phyloP scores from a whole-genome alignment of 2,113 vertebrate species.

The Stegostoma tigrinum region DNA sequence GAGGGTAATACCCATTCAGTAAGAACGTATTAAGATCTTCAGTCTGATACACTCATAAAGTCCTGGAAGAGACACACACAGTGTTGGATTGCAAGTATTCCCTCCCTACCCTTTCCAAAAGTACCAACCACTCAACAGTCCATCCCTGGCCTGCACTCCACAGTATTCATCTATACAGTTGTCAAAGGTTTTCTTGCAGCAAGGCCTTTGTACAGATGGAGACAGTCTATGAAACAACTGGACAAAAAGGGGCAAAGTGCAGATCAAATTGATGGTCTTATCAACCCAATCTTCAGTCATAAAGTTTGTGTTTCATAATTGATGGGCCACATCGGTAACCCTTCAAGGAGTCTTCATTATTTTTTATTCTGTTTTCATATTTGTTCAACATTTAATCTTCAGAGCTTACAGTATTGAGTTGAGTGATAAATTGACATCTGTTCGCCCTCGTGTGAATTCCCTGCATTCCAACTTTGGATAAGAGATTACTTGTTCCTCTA shows the following conservation, averaged over 20 bases:
- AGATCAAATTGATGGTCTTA: background rate
- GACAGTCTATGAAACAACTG: background rate
- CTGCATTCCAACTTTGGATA: background rate
- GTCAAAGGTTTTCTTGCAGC: background rate
- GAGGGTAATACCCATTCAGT: background rate
- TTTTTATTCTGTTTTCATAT: background rate
- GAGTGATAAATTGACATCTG: background rate
- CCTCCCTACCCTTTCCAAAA: background rate
- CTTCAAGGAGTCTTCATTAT: no score
- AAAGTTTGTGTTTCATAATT: background rate
- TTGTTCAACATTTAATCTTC: constrained; percentile 9
- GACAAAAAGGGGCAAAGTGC: background rate
- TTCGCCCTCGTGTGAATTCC: background rate
- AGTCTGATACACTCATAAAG: background rate
- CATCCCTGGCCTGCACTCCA: background rate
- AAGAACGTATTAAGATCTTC: background rate
- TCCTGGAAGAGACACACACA: no score
- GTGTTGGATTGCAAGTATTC: background rate
- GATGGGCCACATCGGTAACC: background rate
- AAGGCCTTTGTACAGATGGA: background rate
- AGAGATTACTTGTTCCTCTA: background rate
- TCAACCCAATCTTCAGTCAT: background rate
- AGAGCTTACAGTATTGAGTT: background rate
- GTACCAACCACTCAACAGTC: background rate
- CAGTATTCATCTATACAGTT: background rate